Percentiles rank a stretch among this genome's conserved stretches.
phyloP scores from a whole-genome alignment of 2,113 vertebrate species.

The Nannospalax galili region DNA sequence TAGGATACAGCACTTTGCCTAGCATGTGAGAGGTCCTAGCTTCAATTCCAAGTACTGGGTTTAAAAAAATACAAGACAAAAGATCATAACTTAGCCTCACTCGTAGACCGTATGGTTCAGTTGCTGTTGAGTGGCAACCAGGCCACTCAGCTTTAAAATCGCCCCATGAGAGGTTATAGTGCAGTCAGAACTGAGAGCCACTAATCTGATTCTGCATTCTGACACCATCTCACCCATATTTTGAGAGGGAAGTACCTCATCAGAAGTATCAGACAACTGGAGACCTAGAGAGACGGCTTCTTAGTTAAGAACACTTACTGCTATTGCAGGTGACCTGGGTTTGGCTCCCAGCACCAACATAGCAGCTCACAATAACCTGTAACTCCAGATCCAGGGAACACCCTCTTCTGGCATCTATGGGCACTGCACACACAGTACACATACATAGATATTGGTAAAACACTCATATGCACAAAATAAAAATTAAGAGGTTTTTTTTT shows the following conservation, averaged over 20 bases:
- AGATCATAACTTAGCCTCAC: background rate
- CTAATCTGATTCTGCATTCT: background rate
- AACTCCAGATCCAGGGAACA: no score
- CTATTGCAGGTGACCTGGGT: no score
- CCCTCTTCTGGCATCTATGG: no score
- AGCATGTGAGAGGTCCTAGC: background rate
- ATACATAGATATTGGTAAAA: no score
- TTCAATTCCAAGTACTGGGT: background rate
- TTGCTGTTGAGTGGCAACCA: background rate
- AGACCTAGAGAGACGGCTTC: no score
- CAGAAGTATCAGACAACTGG: slow-evolving; percentile 9
- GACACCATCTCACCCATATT: background rate
- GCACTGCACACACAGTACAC: no score
- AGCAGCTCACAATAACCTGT: no score
- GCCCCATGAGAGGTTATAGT: background rate
- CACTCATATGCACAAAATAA: no score
- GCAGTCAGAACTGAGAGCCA: slow-evolving; percentile 11
- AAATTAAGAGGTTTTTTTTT: no score
- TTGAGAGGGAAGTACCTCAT: slow-evolving; percentile 28
- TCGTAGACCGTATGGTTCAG: background rate
- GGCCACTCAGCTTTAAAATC: slow-evolving; percentile 12
- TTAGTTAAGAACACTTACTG: no score
- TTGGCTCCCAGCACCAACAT: no score
- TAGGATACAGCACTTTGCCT: background rate
- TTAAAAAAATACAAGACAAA: background rate